Evolutionary conservation across 1,140 invertebrate species (phyloP).

Genomic region (Liolophura sinensis): DNA sequence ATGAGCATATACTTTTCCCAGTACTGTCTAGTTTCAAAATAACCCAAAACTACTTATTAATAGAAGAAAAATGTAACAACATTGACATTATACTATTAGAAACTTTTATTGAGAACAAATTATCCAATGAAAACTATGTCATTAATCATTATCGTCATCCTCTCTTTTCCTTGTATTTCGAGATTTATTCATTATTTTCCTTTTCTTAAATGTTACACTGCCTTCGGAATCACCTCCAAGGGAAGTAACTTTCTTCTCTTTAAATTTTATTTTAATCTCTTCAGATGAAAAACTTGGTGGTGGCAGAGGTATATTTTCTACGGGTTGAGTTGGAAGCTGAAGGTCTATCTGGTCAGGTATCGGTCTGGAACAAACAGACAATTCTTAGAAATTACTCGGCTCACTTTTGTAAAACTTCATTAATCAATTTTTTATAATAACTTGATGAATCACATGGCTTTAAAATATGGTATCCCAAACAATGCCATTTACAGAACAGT

Average conservation of each 20-base stretch:
- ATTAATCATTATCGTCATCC: constrained; percentile 4
- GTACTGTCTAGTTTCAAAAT: too few species aligned
- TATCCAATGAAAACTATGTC: not conserved
- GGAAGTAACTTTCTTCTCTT: constrained; percentile 48
- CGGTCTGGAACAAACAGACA: constrained; percentile 6
- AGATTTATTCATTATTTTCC: constrained; percentile 30
- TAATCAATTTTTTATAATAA: not conserved
- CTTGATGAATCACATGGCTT: not conserved
- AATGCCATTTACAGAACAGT: not conserved
- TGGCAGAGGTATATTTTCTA: constrained; percentile 7
- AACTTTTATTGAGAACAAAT: not conserved
- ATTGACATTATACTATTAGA: too few species aligned
- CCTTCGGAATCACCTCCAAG: constrained; percentile 23
- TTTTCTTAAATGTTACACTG: constrained; percentile 47
- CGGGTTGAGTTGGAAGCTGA: constrained; percentile 10
- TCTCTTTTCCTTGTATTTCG: constrained; percentile 5
- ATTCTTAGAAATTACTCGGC: constrained; percentile 8
- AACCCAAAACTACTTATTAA: too few species aligned
- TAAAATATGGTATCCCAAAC: not conserved
- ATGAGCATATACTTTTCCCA: too few species aligned
- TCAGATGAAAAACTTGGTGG: constrained; percentile 12
- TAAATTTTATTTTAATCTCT: constrained; percentile 36
- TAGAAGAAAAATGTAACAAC: too few species aligned
- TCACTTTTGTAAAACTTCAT: not conserved
- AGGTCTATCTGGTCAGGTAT: constrained; percentile 16